A percentile compares a stretch with the other conserved stretches of the same genome.
phyloP scores from a whole-genome alignment of 2,113 vertebrate species.

The Eulemur rufifrons region DNA sequence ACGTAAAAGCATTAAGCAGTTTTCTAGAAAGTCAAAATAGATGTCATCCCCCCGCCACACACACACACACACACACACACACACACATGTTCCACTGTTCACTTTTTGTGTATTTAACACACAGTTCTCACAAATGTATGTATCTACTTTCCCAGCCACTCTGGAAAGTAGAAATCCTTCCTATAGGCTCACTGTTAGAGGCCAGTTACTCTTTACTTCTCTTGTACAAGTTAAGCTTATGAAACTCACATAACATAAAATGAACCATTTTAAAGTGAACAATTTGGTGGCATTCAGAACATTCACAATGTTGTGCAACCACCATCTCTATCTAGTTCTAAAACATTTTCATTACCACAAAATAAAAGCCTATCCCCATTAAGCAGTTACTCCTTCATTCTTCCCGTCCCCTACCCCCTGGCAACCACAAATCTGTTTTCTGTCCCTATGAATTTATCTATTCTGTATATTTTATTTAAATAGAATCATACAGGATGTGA shows the following conservation, averaged over 20 bases:
- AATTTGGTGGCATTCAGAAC: background rate
- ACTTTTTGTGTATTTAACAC: background rate
- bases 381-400: background rate
- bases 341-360: background rate
- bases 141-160: background rate
- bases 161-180: background rate
- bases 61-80: no score
- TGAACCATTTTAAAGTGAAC: background rate
- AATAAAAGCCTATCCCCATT: background rate
- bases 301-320: background rate
- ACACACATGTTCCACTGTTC: background rate
- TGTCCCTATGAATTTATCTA: background rate
- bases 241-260: background rate
- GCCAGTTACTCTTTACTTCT: background rate
- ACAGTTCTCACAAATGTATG: background rate
- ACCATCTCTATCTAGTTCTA: background rate
- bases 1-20: background rate
- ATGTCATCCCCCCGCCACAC: background rate
- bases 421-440: background rate
- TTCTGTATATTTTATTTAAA: background rate
- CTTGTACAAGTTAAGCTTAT: background rate
- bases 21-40: conserved; percentile 28
- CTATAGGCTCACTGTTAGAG: background rate
- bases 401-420: background rate
- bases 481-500: background rate